Evolutionary conservation across 37 sponge, comb jelly and placozoan species (phyloP), one percentile per base, ranked within the genome.

Genomic region (Ianthella basta): DNA sequence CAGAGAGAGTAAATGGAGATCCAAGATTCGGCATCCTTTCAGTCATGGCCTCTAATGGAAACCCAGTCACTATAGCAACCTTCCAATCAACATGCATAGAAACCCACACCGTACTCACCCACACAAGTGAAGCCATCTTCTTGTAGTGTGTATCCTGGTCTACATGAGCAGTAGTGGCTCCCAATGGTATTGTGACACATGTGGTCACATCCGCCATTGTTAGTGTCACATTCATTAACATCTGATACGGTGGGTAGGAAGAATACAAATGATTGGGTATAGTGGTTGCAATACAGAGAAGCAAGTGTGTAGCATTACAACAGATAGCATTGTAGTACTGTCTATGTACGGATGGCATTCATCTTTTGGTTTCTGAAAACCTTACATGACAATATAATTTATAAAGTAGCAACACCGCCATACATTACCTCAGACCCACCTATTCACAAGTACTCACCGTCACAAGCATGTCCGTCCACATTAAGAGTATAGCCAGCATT

Each of bases 141-240:
- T 35, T 69, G 70, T 18, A 69, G 70, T 32, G 70, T 69, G 70
- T 69, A 69, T 18, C 70, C 70, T 30, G 70, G 32, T 69, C 70
- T 69, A 35, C 70, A 69, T 32, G 32, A 34, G 34, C 70, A 69
- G 70, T 30, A 69, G 34, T 30, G 27, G 35, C 4, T n/a, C 6
- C 70, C 70, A 69, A 30, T n/a, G 18, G 70, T 69, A 6, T 69
- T 69, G 27, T 18, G 27, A 30, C 70, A 69, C 33, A 30, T 30
- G 70, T 69, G 70, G 34, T 1, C 70, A 69, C 70, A 69, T 30
- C 34, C 32, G 3, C 70, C 70, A 69, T 69, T 69, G 35, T 5
- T 69, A 69, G 18, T 69, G 34, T 4, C 18, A 69, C 70, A 69
- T 69, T 69, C 70, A 69, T 69, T 69, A 33, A 69, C 27, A 6